A percentile compares a stretch with the other conserved stretches of the same genome.
Conservation (phyloP, 2,888 invertebrate genomes). For the Iselma pallidipennis region DNA sequence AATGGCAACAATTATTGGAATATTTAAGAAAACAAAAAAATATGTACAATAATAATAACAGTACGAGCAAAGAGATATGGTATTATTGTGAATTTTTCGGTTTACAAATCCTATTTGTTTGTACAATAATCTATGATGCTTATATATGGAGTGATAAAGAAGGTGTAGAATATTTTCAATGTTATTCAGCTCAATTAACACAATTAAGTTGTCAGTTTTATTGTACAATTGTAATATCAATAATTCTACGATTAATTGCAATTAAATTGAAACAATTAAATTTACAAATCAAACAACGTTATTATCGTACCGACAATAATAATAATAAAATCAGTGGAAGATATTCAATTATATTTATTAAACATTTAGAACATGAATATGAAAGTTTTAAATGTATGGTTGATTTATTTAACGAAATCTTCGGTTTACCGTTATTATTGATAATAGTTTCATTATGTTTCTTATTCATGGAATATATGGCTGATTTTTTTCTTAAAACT, state of each 20-base stretch:
- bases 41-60: neutral
- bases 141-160: neutral
- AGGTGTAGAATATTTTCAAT: neutral
- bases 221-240: neutral
- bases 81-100: neutral
- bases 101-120: neutral
- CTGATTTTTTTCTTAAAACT: neutral
- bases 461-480: neutral
- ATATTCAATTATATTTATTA: neutral
- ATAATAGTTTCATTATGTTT: neutral
- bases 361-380: neutral
- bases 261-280: neutral
- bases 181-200: neutral
- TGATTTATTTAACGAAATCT: neutral
- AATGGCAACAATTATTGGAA: neutral
- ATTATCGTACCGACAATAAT: neutral
- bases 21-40: neutral
- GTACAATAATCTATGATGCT: neutral
- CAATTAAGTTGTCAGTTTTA: neutral
- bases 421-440: neutral
- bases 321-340: neutral
- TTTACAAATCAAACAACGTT: neutral
- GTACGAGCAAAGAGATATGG: neutral
- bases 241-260: neutral
- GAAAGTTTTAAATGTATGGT: neutral